Base-by-base conservation (phyloP, 2,888 invertebrate species). In the Micropterix aruncella region DNA sequence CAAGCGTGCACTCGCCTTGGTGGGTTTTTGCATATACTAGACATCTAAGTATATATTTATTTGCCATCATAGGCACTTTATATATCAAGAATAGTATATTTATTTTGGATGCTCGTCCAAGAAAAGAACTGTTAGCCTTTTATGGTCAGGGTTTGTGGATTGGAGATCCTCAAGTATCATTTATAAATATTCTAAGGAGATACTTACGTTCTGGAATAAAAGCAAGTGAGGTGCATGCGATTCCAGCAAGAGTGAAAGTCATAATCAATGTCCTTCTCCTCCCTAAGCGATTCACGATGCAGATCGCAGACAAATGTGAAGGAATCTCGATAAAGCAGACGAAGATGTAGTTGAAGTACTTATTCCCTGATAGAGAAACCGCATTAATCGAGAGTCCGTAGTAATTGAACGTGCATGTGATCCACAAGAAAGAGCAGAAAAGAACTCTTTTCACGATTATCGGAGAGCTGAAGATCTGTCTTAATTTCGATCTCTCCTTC, bases 331-430 rank as follows among this genome's bases (percentile, higher is more conserved):
- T 74, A 41, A 62, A 76, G 53, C 57, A 77, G 56, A 60, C 74
- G 60, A 57, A 65, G 53, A 86, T 81, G 53, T 88, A 89, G 60
- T 87, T 88, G 7, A 82, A 57, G 57, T 87, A 87, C 55, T 79
- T 80, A 58, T 86, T 79, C 1, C 86, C 86, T 37, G 79, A 77
- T 44, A 89, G 61, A 0, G 80, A 73, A 2, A 85, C 84, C 0
- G 88, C 80, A 58, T 84, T 86, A 45, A 89, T 70, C 1, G 84
- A 83, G 12, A 89, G 60, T 0, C 89, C 89, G 52, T 86, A 88
- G 57, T 85, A 89, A 3, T 87, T 80, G 53, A 88, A 79, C 0
- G 83, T 80, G 57, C 83, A 84, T 1, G 85, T 80, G 4, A 85
- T 77, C 87, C 87, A 87, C 54, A 84, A 74, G 54, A 83, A 77